These are phyloP conservation scores for Drosophila setifemur DNA, from an alignment of 1,140 invertebrate genomes.

Conservation along the genomic window DNA sequence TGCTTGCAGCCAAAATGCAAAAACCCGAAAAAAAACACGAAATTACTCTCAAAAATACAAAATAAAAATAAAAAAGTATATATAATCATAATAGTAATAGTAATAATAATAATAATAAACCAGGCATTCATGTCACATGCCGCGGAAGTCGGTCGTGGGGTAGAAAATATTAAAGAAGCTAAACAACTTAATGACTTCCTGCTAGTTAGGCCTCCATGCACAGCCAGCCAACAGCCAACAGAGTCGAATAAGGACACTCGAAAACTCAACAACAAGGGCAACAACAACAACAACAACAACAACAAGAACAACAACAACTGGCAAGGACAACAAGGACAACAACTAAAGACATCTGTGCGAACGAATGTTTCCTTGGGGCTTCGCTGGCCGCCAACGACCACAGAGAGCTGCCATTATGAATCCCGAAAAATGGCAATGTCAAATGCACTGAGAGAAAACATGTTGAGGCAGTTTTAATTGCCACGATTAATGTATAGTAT, in stretches of 20 bases:
- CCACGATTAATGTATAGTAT: background rate
- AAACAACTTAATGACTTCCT: conserved; percentile 80
- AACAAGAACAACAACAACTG: conserved; percentile 39
- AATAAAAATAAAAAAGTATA: background rate
- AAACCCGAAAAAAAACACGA: conserved; percentile 1
- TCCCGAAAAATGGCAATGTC: background rate
- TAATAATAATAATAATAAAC: no score
- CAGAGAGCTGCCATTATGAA: conserved; percentile 63
- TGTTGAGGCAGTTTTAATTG: background rate
- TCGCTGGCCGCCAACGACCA: conserved; percentile 51
- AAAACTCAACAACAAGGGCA: conserved; percentile 34
- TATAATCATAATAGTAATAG: no score
- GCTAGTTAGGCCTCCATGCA: conserved; percentile 63
- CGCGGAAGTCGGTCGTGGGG: conserved; percentile 15
- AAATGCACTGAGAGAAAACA: conserved; percentile 10
- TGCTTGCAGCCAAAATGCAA: conserved; percentile 22
- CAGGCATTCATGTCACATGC: conserved; percentile 37
- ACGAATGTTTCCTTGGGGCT: conserved; percentile 65
- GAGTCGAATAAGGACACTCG: conserved; percentile 21
- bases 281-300: conserved; percentile 33
- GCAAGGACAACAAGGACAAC: conserved; percentile 45
- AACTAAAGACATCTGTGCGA: conserved; percentile 60
- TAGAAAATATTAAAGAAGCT: conserved; percentile 40
- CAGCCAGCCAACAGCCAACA: conserved; percentile 26
- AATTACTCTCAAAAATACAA: background rate